Percentiles rank a stretch among this genome's conserved stretches.
These are phyloP conservation scores for Dromiciops gliroides DNA, from an alignment of 2,113 vertebrate species.

Conservation along the genomic window DNA sequence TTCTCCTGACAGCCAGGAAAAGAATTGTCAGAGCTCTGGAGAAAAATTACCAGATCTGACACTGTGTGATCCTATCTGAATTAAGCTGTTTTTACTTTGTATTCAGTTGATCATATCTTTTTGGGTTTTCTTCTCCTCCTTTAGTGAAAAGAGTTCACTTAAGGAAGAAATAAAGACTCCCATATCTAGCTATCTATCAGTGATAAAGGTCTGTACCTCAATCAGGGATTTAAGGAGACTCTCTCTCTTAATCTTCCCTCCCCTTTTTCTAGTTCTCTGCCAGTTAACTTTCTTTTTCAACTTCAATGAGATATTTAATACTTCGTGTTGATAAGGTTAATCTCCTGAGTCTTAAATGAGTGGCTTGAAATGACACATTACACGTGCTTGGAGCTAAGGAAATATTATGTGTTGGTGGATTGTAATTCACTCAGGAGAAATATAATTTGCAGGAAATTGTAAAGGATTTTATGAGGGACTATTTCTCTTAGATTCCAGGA, in stretches of 20 bases:
- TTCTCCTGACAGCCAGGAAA: neutral
- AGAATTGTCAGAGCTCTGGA: neutral
- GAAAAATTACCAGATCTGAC: neutral
- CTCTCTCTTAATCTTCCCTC: neutral
- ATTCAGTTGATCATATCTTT: neutral
- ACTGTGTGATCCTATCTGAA: neutral
- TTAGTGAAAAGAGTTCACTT: slow-evolving; percentile 20
- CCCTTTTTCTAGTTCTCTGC: neutral
- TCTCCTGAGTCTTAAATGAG: slow-evolving; percentile 31
- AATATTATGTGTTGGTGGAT: slow-evolving; percentile 19
- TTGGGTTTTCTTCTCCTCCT: neutral
- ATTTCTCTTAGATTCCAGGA: slow-evolving; percentile 47
- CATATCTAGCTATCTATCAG: neutral
- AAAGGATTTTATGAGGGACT: slow-evolving; percentile 34
- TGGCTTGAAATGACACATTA: neutral
- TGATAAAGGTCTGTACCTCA: neutral
- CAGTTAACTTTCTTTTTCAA: neutral
- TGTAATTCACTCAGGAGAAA: slow-evolving; percentile 20
- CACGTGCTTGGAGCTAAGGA: slow-evolving; percentile 5
- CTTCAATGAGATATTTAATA: neutral
- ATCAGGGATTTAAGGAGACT: neutral
- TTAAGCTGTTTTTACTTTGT: neutral
- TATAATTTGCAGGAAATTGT: slow-evolving; percentile 45
- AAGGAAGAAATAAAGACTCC: neutral
- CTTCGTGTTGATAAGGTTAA: neutral